Percentiles rank a stretch among this genome's conserved stretches.
These are phyloP conservation scores for Enteromius afrohamiltoni DNA, from an alignment of 2,797 vertebrate species.

Conservation along the genomic window DNA sequence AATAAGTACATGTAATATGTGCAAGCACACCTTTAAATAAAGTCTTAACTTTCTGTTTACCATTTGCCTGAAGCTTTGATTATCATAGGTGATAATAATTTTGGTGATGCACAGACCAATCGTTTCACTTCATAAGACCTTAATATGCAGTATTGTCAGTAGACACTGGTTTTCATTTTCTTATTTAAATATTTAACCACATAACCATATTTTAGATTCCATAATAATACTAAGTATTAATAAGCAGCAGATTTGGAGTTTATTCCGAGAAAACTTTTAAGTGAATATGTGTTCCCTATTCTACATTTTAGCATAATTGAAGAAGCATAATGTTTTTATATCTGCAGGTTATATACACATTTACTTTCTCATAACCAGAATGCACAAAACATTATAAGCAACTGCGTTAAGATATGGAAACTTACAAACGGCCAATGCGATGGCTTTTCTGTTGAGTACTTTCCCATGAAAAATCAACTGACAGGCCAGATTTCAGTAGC, in stretches of 20 bases:
- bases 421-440: not conserved
- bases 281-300: not conserved
- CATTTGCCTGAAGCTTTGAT: too few relatives aligned
- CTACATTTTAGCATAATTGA: not conserved
- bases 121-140: not conserved
- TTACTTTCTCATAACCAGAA: not conserved
- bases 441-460: not conserved
- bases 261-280: too few relatives aligned
- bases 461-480: not conserved
- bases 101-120: not conserved
- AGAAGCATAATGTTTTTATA: not conserved
- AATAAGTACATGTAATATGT: too few relatives aligned
- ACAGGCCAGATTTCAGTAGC: slow-evolving; percentile 12
- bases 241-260: too few relatives aligned
- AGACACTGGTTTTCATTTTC: not conserved
- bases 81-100: too few relatives aligned
- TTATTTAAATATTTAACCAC: too few relatives aligned
- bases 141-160: not conserved
- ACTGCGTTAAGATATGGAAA: not conserved
- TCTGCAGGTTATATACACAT: not conserved
- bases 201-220: too few relatives aligned
- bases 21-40: too few relatives aligned
- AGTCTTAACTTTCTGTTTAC: too few relatives aligned
- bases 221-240: too few relatives aligned
- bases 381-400: not conserved